Conservation (phyloP, 2,113 vertebrate species). For the Bambusicola thoracicus region DNA sequence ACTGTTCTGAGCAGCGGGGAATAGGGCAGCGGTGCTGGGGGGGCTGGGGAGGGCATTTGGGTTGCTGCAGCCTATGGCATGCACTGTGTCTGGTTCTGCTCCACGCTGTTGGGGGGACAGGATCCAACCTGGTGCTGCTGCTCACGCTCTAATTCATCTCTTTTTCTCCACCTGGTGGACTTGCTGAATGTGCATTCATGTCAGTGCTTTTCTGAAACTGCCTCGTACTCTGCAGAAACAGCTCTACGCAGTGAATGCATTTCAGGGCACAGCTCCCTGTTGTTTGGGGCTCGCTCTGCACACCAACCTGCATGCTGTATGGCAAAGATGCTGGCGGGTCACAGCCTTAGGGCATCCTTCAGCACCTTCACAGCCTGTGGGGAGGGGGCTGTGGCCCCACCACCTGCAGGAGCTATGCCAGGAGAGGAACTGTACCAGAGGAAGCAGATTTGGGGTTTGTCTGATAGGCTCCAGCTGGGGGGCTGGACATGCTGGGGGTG, state of each 20-base stretch:
- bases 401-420: rapidly evolving
- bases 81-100: neutral
- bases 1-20: neutral
- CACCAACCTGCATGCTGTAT: neutral
- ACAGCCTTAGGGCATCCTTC: neutral
- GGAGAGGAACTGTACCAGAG: rapidly evolving
- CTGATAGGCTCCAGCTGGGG: neutral
- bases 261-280: neutral
- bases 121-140: rapidly evolving
- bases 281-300: neutral
- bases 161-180: conserved; percentile 53
- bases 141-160: neutral
- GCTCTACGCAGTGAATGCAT: neutral
- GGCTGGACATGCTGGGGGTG: rapidly evolving
- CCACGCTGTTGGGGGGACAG: rapidly evolving
- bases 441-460: neutral
- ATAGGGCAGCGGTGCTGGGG: neutral
- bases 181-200: neutral
- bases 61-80: neutral
- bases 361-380: neutral
- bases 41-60: neutral
- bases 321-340: neutral
- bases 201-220: neutral
- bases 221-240: neutral
- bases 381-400: rapidly evolving